A percentile compares a stretch with the other conserved stretches of the same genome.
phyloP scores from a whole-genome alignment of 2,797 vertebrate genomes.

The Enteromius anoplus region DNA sequence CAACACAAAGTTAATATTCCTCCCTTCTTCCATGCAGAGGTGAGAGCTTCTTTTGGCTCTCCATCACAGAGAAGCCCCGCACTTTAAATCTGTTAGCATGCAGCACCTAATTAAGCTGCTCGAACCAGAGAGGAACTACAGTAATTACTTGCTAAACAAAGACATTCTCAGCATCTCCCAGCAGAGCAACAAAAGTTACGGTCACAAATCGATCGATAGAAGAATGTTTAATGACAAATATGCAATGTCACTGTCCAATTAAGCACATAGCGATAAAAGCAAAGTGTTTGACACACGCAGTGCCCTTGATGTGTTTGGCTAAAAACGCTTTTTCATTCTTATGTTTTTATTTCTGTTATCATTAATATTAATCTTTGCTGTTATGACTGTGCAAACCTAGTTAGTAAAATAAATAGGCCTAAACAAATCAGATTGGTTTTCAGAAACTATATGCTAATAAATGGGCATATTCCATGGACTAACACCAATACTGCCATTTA shows the following conservation, averaged over 20 bases:
- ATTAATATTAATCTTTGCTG: too few relatives aligned
- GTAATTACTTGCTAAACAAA: conserved; percentile 67
- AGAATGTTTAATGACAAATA: conserved; percentile 8
- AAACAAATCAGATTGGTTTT: background rate
- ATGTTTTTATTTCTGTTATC: background rate
- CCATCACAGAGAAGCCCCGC: conserved; percentile 41
- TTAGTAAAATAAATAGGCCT: too few relatives aligned
- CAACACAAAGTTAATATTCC: conserved; percentile 37
- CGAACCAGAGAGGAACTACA: conserved; percentile 57
- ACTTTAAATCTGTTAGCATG: conserved; percentile 61
- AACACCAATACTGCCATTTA: background rate
- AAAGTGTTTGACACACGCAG: background rate
- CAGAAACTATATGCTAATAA: background rate
- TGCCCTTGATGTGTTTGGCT: background rate
- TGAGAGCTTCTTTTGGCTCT: conserved; percentile 56
- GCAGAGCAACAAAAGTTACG: conserved; percentile 46
- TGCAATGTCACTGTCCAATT: background rate
- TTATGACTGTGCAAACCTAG: too few relatives aligned
- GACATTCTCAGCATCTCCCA: conserved; percentile 54
- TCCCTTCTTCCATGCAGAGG: conserved; percentile 29
- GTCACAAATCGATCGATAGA: conserved; percentile 27
- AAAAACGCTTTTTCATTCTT: background rate
- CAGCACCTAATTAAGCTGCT: conserved; percentile 66
- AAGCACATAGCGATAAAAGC: background rate
- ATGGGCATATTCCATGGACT: background rate